phyloP scores from a whole-genome alignment of 2,113 vertebrate species.

The Anarrhichthys ocellatus region DNA sequence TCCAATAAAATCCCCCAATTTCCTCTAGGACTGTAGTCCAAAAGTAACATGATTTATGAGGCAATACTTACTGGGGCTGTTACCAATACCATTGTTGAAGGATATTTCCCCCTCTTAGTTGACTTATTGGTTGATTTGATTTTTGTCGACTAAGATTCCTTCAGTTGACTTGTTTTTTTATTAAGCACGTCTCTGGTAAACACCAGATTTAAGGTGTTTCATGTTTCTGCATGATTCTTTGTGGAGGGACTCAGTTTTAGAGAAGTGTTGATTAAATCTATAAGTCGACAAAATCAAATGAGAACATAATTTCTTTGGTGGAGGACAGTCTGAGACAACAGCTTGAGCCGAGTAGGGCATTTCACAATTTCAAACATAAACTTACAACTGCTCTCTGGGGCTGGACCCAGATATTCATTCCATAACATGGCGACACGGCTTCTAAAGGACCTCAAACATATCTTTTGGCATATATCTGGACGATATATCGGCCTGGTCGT shows the following conservation, averaged over 20 bases:
- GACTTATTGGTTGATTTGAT: no score
- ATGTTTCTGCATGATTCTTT: neutral
- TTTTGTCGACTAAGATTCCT: neutral
- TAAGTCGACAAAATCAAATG: neutral
- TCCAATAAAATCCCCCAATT: neutral
- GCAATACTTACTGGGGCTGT: neutral
- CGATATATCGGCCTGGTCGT: neutral
- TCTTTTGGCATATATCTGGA: neutral
- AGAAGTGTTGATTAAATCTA: neutral
- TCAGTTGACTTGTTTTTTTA: neutral
- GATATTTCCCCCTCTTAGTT: no score
- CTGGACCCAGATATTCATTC: neutral
- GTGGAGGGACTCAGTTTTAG: neutral
- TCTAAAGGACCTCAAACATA: neutral
- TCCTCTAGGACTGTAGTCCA: neutral
- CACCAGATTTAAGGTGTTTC: neutral
- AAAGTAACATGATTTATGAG: neutral
- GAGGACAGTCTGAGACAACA: neutral
- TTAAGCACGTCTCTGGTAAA: neutral
- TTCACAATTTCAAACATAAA: constrained; percentile 8
- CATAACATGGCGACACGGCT: neutral
- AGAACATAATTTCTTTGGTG: neutral
- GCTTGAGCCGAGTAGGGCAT: neutral
- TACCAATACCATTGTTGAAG: no score
- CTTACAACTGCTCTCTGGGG: neutral